A percentile compares a stretch with the other conserved stretches of the same genome.
These are phyloP conservation scores for Isoperla grammatica DNA, from an alignment of 2,888 invertebrate genomes.

Conservation along the genomic window DNA sequence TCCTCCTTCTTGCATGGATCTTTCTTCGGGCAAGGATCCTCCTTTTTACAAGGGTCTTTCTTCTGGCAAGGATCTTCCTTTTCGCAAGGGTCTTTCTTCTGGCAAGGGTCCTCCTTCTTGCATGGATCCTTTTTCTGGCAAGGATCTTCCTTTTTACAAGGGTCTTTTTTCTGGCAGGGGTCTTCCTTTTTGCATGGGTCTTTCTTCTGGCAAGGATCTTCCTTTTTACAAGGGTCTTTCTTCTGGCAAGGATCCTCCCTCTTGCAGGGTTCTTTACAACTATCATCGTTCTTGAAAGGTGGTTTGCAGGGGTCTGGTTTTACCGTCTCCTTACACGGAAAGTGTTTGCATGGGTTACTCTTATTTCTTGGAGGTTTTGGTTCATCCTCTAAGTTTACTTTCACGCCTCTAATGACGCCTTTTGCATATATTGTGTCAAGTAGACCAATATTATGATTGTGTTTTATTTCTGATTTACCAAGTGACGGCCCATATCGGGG, in stretches of 20 bases:
- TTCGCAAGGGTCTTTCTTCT: background rate
- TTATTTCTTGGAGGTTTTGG: background rate
- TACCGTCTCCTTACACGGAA: conserved; percentile 1
- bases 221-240: background rate
- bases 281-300: conserved; percentile 1
- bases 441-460: no score
- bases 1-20: background rate
- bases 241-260: conserved; percentile 1
- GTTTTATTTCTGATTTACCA: no score
- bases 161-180: no score
- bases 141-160: conserved; percentile 3
- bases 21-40: no score
- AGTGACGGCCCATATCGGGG: no score
- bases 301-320: background rate
- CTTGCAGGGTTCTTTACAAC: conserved; percentile 1
- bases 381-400: background rate
- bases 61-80: background rate
- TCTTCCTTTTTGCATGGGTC: conserved; percentile 1
- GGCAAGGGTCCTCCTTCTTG: background rate
- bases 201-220: background rate
- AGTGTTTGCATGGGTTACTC: background rate
- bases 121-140: background rate
- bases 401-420: background rate
- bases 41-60: background rate
- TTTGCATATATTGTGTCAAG: no score